These are phyloP conservation scores for Bufo bufo DNA, from an alignment of 2,113 vertebrate species.

Conservation along the genomic window DNA sequence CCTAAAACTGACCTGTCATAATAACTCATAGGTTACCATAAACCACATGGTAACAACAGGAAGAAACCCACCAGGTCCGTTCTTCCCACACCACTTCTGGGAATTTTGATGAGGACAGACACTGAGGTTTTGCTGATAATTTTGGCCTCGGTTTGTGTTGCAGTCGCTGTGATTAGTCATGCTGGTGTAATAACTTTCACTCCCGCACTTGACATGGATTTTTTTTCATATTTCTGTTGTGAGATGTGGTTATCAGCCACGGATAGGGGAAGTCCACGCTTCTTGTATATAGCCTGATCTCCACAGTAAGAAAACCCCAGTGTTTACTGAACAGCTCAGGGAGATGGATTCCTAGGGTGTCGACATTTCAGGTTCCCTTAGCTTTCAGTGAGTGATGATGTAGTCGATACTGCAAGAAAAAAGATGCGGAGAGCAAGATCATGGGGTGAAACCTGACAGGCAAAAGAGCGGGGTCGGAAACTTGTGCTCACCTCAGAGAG, in stretches of 20 bases:
- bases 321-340: background rate
- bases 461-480: no score
- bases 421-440: no score
- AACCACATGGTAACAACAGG: no score
- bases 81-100: background rate
- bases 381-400: background rate
- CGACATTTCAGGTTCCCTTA: background rate
- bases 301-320: background rate
- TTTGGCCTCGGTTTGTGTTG: background rate
- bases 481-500: no score
- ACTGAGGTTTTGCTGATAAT: background rate
- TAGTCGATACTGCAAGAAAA: no score
- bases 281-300: background rate
- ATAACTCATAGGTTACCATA: no score
- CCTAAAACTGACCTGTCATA: no score
- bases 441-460: no score
- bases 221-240: background rate
- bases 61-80: no score
- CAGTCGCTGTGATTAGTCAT: no score
- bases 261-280: background rate
- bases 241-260: background rate
- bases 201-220: background rate
- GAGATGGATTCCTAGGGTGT: background rate
- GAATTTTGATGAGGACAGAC: background rate
- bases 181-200: background rate